phyloP scores from a whole-genome alignment of 2,797 vertebrate species.

The Scarus forsteni region DNA sequence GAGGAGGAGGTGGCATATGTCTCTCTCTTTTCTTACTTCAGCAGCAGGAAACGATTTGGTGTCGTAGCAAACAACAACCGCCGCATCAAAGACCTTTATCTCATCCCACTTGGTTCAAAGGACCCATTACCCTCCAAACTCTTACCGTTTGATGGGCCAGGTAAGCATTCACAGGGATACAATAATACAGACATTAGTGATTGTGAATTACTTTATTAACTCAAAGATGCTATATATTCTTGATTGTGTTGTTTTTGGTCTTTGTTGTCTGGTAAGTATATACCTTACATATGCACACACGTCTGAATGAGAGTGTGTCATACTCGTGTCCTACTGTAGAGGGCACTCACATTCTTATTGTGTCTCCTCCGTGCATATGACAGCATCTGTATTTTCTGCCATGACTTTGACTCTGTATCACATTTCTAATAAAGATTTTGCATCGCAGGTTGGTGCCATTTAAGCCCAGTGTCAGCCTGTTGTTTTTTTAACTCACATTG shows the following conservation, averaged over 20 bases:
- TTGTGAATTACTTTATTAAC: not conserved
- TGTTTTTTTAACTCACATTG: constrained; percentile 60
- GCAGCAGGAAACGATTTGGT: constrained; percentile 96
- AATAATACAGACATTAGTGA: constrained; percentile 3
- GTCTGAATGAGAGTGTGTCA: constrained; percentile 72
- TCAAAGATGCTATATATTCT: not conserved
- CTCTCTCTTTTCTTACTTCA: constrained; percentile 99
- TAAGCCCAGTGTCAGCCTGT: constrained; percentile 74
- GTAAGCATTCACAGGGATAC: constrained; percentile 85
- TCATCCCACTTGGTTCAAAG: constrained; percentile 95
- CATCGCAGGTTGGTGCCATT: constrained; percentile 73
- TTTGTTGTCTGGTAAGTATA: constrained; percentile 54
- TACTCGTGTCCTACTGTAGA: constrained; percentile 61
- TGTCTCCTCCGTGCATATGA: constrained; percentile 40
- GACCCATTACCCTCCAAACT: constrained; percentile 97
- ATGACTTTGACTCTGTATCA: constrained; percentile 74
- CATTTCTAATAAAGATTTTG: constrained; percentile 81
- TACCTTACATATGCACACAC: not conserved
- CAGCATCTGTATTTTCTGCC: constrained; percentile 45
- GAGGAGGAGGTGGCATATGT: constrained; percentile 98
- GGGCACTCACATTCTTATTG: constrained; percentile 54
- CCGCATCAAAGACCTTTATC: constrained; percentile 98
- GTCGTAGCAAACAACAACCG: constrained; percentile 98
- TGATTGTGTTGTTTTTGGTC: not conserved
- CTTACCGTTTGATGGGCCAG: constrained; percentile 99